phyloP scores from a whole-genome alignment of 2,888 invertebrate genomes.

The Synanthedon andrenaeformis region DNA sequence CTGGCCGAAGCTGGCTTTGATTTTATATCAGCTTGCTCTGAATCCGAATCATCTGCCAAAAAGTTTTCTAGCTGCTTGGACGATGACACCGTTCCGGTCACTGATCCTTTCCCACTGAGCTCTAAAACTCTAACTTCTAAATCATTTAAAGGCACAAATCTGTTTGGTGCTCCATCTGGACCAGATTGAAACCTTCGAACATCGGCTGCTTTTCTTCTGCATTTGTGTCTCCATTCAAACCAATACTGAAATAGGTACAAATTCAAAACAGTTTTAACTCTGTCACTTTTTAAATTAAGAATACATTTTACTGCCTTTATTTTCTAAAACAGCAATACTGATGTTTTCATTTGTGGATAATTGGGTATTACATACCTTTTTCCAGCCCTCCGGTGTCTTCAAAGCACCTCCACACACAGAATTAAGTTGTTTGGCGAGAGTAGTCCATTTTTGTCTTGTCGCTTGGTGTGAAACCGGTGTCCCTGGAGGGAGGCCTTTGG shows the following conservation, averaged over 20 bases:
- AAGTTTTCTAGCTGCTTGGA: conserved; percentile 32
- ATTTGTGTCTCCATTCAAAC: conserved; percentile 58
- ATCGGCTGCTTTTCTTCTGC: conserved; percentile 50
- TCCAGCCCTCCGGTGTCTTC: conserved; percentile 53
- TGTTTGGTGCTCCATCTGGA: conserved; percentile 25
- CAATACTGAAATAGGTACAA: conserved; percentile 46
- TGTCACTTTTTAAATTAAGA: too few species aligned
- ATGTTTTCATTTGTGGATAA: background rate
- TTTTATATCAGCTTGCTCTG: conserved; percentile 4
- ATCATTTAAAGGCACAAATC: conserved; percentile 45
- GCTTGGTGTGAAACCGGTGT: conserved; percentile 35
- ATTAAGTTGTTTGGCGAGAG: conserved; percentile 44
- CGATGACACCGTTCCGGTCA: conserved; percentile 15
- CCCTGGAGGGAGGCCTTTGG: conserved; percentile 30
- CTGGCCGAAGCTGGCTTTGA: conserved; percentile 9
- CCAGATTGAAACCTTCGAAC: conserved; percentile 28
- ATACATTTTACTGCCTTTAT: background rate
- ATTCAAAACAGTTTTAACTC: background rate
- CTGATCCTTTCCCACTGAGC: conserved; percentile 33
- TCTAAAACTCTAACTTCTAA: conserved; percentile 49
- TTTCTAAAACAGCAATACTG: too few species aligned
- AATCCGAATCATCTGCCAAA: conserved; percentile 17
- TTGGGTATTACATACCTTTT: conserved; percentile 28
- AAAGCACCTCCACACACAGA: conserved; percentile 37
- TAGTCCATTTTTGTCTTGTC: conserved; percentile 43